Percentiles rank a stretch among this genome's conserved stretches.
Conservation (phyloP, 92 coral and sea anemone species). For the Porites lobata region DNA sequence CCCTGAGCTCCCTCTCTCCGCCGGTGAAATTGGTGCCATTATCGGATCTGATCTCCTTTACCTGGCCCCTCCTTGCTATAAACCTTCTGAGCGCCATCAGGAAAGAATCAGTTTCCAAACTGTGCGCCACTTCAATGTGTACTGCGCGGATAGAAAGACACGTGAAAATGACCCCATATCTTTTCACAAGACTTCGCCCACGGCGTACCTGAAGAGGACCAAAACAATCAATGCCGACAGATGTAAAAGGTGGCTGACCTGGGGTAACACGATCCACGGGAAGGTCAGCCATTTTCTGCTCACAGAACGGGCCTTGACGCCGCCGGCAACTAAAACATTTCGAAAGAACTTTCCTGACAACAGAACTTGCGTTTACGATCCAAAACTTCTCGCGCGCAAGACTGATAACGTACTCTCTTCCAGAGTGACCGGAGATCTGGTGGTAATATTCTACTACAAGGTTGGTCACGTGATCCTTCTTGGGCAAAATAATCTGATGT, state of each 20-base stretch:
- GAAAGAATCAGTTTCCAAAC: conserved; percentile 27
- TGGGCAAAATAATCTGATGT: conserved; percentile 54
- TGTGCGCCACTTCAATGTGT: neutral
- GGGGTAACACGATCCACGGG: conserved; percentile 16
- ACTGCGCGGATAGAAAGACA: neutral
- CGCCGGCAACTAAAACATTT: conserved; percentile 34
- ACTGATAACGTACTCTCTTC: conserved; percentile 50
- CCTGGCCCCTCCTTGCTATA: conserved; percentile 24
- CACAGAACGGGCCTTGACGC: conserved; percentile 29
- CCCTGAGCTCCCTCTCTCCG: conserved; percentile 35
- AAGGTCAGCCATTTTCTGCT: conserved; percentile 57
- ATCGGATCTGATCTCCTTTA: conserved; percentile 6
- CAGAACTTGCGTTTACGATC: conserved; percentile 20
- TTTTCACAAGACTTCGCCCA: conserved; percentile 4
- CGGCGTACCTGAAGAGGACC: conserved; percentile 27
- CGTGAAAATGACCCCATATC: conserved; percentile 50
- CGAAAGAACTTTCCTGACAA: neutral
- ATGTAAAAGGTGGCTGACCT: conserved; percentile 33
- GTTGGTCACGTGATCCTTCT: conserved; percentile 38
- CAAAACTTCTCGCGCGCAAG: conserved; percentile 45
- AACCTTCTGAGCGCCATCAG: conserved; percentile 31
- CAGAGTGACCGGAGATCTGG: conserved; percentile 40
- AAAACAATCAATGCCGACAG: conserved; percentile 24
- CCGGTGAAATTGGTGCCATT: conserved; percentile 23
- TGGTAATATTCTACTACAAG: conserved; percentile 41